These are phyloP conservation scores for Magallana gigas DNA, from an alignment of 1,140 invertebrate genomes.

Conservation along the genomic window DNA sequence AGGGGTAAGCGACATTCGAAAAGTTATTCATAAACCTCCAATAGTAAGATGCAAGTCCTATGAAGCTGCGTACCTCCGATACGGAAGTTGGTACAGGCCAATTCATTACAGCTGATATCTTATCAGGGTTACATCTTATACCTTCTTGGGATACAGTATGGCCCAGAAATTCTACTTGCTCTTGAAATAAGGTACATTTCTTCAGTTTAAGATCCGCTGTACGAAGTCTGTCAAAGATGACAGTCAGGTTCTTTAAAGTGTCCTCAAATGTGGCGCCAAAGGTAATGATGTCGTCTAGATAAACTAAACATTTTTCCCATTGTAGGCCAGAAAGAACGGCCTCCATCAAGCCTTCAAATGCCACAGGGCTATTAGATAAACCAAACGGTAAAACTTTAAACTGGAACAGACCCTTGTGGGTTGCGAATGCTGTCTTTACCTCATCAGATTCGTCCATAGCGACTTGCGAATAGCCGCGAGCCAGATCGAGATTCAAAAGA, in stretches of 20 bases:
- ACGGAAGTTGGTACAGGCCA: slow-evolving; percentile 67
- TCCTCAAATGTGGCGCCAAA: slow-evolving; percentile 36
- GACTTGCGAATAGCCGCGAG: background rate
- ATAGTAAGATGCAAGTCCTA: slow-evolving; percentile 55
- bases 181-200: slow-evolving; percentile 46
- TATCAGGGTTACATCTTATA: slow-evolving; percentile 57
- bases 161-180: slow-evolving; percentile 41
- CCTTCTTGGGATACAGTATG: slow-evolving; percentile 64
- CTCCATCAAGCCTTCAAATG: slow-evolving; percentile 71
- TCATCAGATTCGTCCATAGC: background rate
- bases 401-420: slow-evolving; percentile 39
- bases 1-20: slow-evolving; percentile 48
- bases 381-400: slow-evolving; percentile 53
- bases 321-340: slow-evolving; percentile 59
- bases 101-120: slow-evolving; percentile 64
- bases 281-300: slow-evolving; percentile 54
- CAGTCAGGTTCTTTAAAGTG: background rate
- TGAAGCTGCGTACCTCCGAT: slow-evolving; percentile 55
- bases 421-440: slow-evolving; percentile 2
- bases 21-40: slow-evolving; percentile 58
- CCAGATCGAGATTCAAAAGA: background rate
- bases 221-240: slow-evolving; percentile 28
- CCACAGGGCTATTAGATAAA: slow-evolving; percentile 61
- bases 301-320: slow-evolving; percentile 41
- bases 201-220: slow-evolving; percentile 39